Evolutionary conservation across 2,113 vertebrate species (phyloP).

Genomic region (Acinonyx jubatus): DNA sequence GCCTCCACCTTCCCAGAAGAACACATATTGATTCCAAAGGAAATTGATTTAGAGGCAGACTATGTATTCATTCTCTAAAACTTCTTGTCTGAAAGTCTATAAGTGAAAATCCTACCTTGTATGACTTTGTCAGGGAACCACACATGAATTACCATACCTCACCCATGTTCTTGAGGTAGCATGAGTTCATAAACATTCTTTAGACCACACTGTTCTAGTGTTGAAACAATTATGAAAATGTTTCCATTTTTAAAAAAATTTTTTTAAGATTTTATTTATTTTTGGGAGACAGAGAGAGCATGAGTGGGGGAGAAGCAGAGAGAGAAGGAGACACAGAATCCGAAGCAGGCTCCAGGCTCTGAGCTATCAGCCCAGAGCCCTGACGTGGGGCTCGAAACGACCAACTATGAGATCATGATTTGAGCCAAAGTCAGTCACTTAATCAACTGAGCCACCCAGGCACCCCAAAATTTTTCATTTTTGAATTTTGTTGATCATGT

Average conservation of each 20-base stretch:
- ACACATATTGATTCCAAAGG: conserved; percentile 48
- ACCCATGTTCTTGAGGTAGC: not conserved
- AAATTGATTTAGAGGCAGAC: conserved; percentile 57
- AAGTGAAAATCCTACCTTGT: not conserved
- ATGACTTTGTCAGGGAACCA: not conserved
- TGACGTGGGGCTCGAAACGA: no score
- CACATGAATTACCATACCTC: not conserved
- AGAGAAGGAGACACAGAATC: no score
- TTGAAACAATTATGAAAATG: conserved; percentile 1
- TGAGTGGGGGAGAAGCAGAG: no score
- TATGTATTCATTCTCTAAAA: conserved; percentile 42
- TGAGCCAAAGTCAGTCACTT: no score
- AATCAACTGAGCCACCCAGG: no score
- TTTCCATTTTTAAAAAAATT: not conserved
- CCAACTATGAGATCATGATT: no score
- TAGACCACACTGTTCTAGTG: not conserved
- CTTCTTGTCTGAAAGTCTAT: not conserved
- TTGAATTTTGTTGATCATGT: not conserved
- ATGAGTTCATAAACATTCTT: not conserved
- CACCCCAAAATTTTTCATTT: not conserved
- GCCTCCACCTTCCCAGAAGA: conserved; percentile 50
- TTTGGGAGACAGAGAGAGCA: no score
- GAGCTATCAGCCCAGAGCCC: no score
- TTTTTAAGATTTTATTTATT: no score
- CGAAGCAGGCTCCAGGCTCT: no score